A percentile compares a stretch with the other conserved stretches of the same genome.
Conservation (phyloP, 1,140 invertebrate species). For the Zophobas atratus region DNA sequence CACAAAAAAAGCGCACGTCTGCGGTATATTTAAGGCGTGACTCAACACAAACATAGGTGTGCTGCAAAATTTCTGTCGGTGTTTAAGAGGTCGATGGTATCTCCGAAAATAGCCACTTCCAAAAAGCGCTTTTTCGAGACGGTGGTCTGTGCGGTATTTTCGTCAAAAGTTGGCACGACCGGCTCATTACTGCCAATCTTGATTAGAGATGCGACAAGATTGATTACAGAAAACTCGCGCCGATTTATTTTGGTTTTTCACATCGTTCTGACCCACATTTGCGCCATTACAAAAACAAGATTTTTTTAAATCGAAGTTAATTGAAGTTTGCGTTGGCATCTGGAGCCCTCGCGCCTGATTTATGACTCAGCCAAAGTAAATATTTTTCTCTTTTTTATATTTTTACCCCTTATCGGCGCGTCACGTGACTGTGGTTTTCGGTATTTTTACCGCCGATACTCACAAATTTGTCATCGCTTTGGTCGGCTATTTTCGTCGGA, state of each 20-base stretch:
- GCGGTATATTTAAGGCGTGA: not conserved
- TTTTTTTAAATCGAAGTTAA: conserved; percentile 2
- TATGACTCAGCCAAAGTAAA: not conserved
- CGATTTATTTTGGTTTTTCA: conserved; percentile 13
- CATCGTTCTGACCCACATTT: conserved; percentile 11
- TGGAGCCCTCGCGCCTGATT: no score
- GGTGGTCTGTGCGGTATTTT: not conserved
- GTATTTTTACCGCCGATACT: conserved; percentile 5
- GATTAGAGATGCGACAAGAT: not conserved
- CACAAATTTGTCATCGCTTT: conserved; percentile 12
- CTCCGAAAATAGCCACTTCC: not conserved
- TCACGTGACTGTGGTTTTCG: not conserved
- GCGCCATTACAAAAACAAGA: not conserved
- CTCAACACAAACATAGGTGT: not conserved
- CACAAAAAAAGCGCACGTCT: not conserved
- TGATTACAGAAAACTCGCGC: not conserved
- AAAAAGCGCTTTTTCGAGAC: conserved; percentile 3
- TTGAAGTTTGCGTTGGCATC: no score
- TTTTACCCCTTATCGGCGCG: not conserved
- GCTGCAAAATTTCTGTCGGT: not conserved
- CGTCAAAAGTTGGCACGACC: conserved; percentile 21
- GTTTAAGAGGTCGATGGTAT: conserved; percentile 4
- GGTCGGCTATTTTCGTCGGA: conserved; percentile 10
- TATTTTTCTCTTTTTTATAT: not conserved
- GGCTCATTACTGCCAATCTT: conserved; percentile 32